Evolutionary conservation across 2,888 invertebrate genomes (phyloP).

Genomic region (Chrysotoxum bicinctum): DNA sequence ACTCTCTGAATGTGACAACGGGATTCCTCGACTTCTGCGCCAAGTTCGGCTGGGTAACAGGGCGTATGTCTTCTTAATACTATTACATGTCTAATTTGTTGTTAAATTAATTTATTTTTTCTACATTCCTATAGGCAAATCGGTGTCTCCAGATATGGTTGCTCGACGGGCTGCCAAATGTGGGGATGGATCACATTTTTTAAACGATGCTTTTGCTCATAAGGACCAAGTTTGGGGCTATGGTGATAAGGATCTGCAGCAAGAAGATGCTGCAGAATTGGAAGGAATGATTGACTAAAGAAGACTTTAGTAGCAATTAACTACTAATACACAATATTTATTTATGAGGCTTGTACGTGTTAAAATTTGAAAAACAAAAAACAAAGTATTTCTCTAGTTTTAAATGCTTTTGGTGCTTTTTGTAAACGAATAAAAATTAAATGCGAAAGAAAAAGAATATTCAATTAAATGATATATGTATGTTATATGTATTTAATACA

Average conservation of each 20-base stretch:
- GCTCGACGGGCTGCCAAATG: slow-evolving; percentile 83
- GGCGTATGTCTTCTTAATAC: slow-evolving; percentile 82
- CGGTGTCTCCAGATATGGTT: slow-evolving; percentile 84
- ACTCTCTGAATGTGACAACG: slow-evolving; percentile 88
- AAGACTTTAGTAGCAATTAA: background rate
- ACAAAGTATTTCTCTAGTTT: background rate
- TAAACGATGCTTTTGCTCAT: slow-evolving; percentile 79
- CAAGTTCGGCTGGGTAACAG: slow-evolving; percentile 91
- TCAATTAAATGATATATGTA: background rate
- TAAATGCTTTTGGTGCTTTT: slow-evolving; percentile 3
- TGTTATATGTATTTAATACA: too few relatives aligned
- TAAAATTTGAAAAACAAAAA: background rate
- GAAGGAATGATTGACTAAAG: slow-evolving; percentile 82
- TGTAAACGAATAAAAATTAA: background rate
- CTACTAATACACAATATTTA: background rate
- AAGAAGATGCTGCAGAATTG: slow-evolving; percentile 84
- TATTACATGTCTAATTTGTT: background rate
- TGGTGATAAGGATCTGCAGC: slow-evolving; percentile 84
- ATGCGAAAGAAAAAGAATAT: background rate
- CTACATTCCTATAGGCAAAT: slow-evolving; percentile 81
- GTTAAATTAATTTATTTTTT: background rate
- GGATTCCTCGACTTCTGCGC: slow-evolving; percentile 91
- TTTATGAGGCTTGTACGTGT: slow-evolving; percentile 8
- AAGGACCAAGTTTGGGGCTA: slow-evolving; percentile 84
- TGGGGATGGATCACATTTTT: slow-evolving; percentile 84